Evolutionary conservation across 1,140 invertebrate genomes (phyloP).

Genomic region (Pogonus chalceus): DNA sequence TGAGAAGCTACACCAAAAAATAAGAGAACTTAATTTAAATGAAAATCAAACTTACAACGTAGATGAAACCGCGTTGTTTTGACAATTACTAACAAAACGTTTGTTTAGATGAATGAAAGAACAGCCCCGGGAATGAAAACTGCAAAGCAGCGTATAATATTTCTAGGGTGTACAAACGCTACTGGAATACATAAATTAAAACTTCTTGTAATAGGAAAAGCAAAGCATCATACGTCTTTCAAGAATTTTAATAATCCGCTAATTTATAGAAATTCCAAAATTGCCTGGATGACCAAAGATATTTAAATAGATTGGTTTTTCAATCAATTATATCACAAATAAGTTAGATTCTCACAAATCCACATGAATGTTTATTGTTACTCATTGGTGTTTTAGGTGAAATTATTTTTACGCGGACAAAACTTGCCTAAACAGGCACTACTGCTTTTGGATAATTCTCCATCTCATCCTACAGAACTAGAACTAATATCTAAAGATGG

Average conservation of each 20-base stretch:
- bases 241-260: constrained; percentile 21
- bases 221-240: constrained; percentile 20
- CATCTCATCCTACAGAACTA: constrained; percentile 30
- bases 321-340: too few relatives aligned
- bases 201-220: constrained; percentile 23
- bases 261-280: constrained; percentile 17
- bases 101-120: constrained; percentile 15
- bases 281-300: constrained; percentile 28
- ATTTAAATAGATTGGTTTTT: constrained; percentile 31
- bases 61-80: constrained; percentile 28
- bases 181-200: constrained; percentile 16
- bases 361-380: too few relatives aligned
- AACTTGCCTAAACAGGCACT: constrained; percentile 30
- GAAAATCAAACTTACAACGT: constrained; percentile 31
- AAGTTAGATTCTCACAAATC: too few relatives aligned
- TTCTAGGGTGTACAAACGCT: constrained; percentile 21
- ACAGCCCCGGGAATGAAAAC: constrained; percentile 16
- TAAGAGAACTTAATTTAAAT: constrained; percentile 16
- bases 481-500: constrained; percentile 32
- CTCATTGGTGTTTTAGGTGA: constrained; percentile 25
- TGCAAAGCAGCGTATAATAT: constrained; percentile 17
- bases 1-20: constrained; percentile 15
- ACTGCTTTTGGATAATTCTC: constrained; percentile 34
- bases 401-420: constrained; percentile 21
- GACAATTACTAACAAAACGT: constrained; percentile 25